Base-by-base conservation (phyloP, 2,888 invertebrate species). In the Podabrus alpinus region DNA sequence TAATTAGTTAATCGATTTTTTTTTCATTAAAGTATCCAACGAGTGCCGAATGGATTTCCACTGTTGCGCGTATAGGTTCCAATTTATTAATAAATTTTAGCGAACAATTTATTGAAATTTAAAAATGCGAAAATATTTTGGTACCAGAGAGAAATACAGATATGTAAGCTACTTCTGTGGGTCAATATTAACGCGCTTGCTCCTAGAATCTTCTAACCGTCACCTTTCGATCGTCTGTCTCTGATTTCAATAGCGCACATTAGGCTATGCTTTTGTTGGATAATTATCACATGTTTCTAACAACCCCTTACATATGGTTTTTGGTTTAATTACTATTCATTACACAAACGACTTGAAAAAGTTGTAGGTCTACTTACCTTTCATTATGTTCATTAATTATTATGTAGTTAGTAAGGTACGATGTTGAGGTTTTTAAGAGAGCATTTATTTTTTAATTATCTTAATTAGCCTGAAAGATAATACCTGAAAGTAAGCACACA, bases 161-260 rank as follows among this genome's bases (percentile, higher is more conserved):
- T 70, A 76, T 73, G 69, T 72, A 69, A 73, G 76, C 69, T 68
- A 66, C 66, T 45, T 68, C 66, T 60, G 24, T 77, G 79, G 82
- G 81, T 82, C 82, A 81, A 82, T 82, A 82, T 74, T 77, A 80
- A 75, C 81, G 82, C 82, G 82, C 81, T 80, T 82, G 82, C 82
- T 81, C 82, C 60, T 69, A 75, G 69, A 67, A 60, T 71, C 74
- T 71, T 70, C 17, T 69, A 72, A 66, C 71, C 72, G 64, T 29
- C 21, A 67, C 74, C 71, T 71, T 70, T 66, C 74, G n/a, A 72
- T 19, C 73, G 68, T 72, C 69, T 60, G 62, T 25, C 25, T 64
- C 59, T 17, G 60, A 66, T 45, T 68, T n/a, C 15, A 21, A 17
- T 70, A 62, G 67, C 24, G 24, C 10, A 29, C 45, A 45, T 45